Evolutionary conservation across 1,140 invertebrate species (phyloP).

Genomic region (Lepidotrigona ventralis): DNA sequence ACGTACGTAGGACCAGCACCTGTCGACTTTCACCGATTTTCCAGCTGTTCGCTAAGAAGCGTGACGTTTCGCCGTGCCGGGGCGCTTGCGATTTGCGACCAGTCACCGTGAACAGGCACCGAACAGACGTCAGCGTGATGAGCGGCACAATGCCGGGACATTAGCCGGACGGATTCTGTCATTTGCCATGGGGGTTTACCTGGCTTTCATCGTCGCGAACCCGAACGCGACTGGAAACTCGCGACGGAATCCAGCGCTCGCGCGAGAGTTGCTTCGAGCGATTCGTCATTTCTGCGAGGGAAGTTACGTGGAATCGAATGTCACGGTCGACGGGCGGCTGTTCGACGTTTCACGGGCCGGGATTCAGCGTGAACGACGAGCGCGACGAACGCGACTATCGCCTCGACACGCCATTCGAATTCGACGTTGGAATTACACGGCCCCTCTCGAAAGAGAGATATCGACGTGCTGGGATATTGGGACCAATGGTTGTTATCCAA

Average conservation of each 20-base stretch:
- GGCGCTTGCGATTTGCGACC: slow-evolving; percentile 31
- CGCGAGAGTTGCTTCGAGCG: slow-evolving; percentile 15
- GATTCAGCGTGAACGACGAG: slow-evolving; percentile 32
- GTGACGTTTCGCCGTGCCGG: neutral
- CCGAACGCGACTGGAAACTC: slow-evolving; percentile 11
- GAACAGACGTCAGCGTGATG: slow-evolving; percentile 42
- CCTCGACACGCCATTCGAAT: slow-evolving; percentile 7
- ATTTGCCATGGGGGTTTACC: slow-evolving; percentile 56
- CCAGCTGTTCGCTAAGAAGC: neutral
- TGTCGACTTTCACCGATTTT: slow-evolving; percentile 45
- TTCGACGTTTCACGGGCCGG: slow-evolving; percentile 27
- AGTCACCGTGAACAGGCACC: slow-evolving; percentile 25
- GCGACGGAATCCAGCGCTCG: neutral
- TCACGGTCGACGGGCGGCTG: slow-evolving; percentile 3
- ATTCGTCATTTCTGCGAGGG: slow-evolving; percentile 49
- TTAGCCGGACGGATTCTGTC: slow-evolving; percentile 59
- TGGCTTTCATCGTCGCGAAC: slow-evolving; percentile 52
- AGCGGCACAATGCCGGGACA: slow-evolving; percentile 61
- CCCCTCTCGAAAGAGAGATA: neutral
- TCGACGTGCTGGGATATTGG: neutral
- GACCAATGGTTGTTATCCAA: neutral
- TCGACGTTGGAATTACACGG: slow-evolving; percentile 15
- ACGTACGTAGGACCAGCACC: neutral
- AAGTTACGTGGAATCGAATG: slow-evolving; percentile 43
- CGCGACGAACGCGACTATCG: slow-evolving; percentile 26